A percentile compares a stretch with the other conserved stretches of the same genome.
Evolutionary conservation across 2,113 vertebrate genomes (phyloP).

Genomic region (Melanerpes formicivorus): DNA sequence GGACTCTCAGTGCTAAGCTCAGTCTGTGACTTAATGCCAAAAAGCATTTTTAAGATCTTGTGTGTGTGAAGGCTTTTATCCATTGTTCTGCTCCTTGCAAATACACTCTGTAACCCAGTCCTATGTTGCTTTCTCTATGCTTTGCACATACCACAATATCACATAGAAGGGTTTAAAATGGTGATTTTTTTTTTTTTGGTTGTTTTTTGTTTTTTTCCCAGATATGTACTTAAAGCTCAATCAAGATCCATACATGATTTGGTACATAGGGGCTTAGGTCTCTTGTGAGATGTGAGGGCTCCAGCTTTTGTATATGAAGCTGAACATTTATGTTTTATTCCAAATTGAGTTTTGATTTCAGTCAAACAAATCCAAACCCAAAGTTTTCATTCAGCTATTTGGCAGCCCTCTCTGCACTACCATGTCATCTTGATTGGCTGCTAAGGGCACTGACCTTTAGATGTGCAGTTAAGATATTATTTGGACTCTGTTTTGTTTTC

Average conservation of each 20-base stretch:
- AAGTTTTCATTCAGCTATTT: conserved; percentile 49
- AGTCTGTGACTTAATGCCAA: background rate
- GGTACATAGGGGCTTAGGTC: conserved; percentile 15
- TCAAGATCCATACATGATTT: conserved; percentile 26
- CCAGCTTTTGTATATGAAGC: conserved; percentile 39
- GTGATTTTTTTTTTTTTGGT: background rate
- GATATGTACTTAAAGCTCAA: background rate
- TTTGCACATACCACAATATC: background rate
- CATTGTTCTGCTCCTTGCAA: background rate
- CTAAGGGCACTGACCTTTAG: conserved; percentile 3
- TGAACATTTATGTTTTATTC: conserved; percentile 46
- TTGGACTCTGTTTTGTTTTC: background rate
- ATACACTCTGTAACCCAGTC: background rate
- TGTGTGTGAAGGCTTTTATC: background rate
- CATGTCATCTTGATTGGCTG: conserved; percentile 24
- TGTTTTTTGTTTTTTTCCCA: background rate
- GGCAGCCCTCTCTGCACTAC: conserved; percentile 13
- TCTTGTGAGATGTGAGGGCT: conserved; percentile 9
- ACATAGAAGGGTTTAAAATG: background rate
- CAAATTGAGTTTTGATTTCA: conserved; percentile 48
- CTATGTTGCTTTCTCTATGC: background rate
- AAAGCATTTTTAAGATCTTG: conserved; percentile 5
- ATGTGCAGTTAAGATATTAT: conserved; percentile 3
- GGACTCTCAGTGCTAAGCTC: background rate
- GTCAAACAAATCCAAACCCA: conserved; percentile 31